These are phyloP conservation scores for Pediacus dermestoides DNA, from an alignment of 2,888 invertebrate genomes.

Conservation along the genomic window DNA sequence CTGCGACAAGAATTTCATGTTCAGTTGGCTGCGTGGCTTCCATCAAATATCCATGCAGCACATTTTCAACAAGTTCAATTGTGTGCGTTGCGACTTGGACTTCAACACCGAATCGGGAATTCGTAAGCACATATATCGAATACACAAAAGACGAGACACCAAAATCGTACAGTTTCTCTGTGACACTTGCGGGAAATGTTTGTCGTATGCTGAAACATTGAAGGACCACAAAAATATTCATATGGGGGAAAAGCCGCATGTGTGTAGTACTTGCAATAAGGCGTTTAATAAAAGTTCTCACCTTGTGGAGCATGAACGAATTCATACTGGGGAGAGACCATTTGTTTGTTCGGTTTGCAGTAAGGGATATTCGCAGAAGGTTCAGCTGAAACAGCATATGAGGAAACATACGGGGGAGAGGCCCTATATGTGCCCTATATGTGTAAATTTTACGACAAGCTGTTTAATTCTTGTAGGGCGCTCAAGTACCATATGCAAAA, in stretches of 20 bases:
- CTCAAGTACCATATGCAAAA: conserved; percentile 11
- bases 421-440: conserved; percentile 24
- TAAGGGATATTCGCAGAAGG: conserved; percentile 42
- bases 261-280: conserved; percentile 37
- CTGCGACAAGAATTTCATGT: conserved; percentile 48
- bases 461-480: conserved; percentile 12
- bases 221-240: conserved; percentile 35
- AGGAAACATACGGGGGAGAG: conserved; percentile 22
- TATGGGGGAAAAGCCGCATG: conserved; percentile 33
- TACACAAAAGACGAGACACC: conserved; percentile 21
- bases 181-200: conserved; percentile 45
- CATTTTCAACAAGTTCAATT: conserved; percentile 22
- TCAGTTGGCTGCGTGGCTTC: conserved; percentile 45
- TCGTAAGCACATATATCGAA: conserved; percentile 29
- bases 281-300: conserved; percentile 33
- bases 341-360: conserved; percentile 55
- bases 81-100: conserved; percentile 25
- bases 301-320: conserved; percentile 28
- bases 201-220: conserved; percentile 34
- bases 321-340: conserved; percentile 47
- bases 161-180: conserved; percentile 37
- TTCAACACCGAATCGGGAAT: conserved; percentile 31
- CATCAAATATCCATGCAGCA: conserved; percentile 39
- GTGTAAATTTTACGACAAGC: conserved; percentile 12
- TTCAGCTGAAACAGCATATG: conserved; percentile 9